phyloP scores from a whole-genome alignment of 2,797 vertebrate species.

The Sebastes itinus region DNA sequence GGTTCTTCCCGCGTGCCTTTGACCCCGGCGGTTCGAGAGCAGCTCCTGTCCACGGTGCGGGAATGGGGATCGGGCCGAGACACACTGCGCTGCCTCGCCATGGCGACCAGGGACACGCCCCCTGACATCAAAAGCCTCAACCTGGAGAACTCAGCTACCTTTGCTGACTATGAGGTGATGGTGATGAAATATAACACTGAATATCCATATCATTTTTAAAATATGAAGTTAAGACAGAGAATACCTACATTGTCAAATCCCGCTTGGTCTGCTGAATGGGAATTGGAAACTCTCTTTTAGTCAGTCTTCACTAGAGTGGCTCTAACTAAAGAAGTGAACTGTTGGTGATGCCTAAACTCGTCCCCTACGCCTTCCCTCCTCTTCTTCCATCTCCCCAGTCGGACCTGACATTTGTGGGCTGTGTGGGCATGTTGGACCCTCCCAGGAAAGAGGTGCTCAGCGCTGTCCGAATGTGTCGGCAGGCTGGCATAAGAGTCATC shows the following conservation, averaged over 20 bases:
- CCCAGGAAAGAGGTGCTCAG: slow-evolving; percentile 83
- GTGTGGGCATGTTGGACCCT: slow-evolving; percentile 86
- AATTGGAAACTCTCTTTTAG: neutral
- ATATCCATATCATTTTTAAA: neutral
- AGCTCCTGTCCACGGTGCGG: slow-evolving; percentile 77
- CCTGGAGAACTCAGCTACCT: slow-evolving; percentile 78
- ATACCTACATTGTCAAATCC: too few species aligned
- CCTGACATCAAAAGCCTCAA: slow-evolving; percentile 79
- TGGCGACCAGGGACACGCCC: slow-evolving; percentile 83
- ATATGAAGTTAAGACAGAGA: neutral
- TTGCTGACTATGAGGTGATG: slow-evolving; percentile 80
- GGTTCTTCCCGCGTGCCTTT: slow-evolving; percentile 69
- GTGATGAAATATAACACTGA: neutral
- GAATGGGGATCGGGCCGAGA: slow-evolving; percentile 83
- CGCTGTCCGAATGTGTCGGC: slow-evolving; percentile 84
- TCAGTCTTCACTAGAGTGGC: neutral
- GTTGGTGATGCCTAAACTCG: neutral
- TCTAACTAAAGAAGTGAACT: neutral
- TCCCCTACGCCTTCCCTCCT: neutral
- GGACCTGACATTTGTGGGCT: slow-evolving; percentile 85
- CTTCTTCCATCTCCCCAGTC: slow-evolving; percentile 56
- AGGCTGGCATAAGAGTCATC: slow-evolving; percentile 86
- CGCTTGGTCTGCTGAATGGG: neutral
- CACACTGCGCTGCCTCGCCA: slow-evolving; percentile 83
- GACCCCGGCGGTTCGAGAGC: slow-evolving; percentile 70